phyloP scores from a whole-genome alignment of 2,888 invertebrate species.

The Dicranocentrus wangi region DNA sequence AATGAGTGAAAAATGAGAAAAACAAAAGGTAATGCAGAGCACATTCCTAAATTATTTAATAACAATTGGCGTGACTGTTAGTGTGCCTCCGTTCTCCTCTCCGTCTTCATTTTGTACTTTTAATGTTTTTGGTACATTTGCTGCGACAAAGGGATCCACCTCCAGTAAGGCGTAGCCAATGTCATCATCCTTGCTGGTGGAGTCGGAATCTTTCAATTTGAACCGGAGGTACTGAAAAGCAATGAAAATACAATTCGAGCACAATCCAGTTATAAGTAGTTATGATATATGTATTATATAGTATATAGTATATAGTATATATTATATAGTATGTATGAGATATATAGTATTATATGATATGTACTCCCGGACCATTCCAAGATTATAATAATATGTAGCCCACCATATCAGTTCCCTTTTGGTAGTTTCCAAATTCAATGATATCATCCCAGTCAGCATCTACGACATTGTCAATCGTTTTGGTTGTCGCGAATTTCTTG shows the following conservation, averaged over 20 bases:
- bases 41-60: too few species aligned
- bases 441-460: constrained; percentile 70
- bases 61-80: constrained; percentile 58
- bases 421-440: constrained; percentile 71
- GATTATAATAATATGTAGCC: too few species aligned
- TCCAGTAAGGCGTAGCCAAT: constrained; percentile 63
- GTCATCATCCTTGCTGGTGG: constrained; percentile 66
- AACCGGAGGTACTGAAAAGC: constrained; percentile 61
- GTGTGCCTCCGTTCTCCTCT: constrained; percentile 56
- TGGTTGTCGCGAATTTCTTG: constrained; percentile 68
- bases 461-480: constrained; percentile 69
- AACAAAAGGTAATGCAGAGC: too few species aligned
- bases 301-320: too few species aligned
- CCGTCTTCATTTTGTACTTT: constrained; percentile 49
- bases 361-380: too few species aligned
- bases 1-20: too few species aligned
- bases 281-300: too few species aligned
- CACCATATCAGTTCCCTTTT: constrained; percentile 68
- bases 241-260: not conserved
- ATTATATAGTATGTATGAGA: too few species aligned
- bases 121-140: constrained; percentile 51
- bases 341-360: too few species aligned
- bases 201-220: constrained; percentile 69
- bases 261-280: too few species aligned
- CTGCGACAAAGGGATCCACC: constrained; percentile 62